Evolutionary conservation across 1,140 invertebrate genomes (phyloP), one percentile per base, ranked within the genome.

Genomic region (Octopus sinensis): DNA sequence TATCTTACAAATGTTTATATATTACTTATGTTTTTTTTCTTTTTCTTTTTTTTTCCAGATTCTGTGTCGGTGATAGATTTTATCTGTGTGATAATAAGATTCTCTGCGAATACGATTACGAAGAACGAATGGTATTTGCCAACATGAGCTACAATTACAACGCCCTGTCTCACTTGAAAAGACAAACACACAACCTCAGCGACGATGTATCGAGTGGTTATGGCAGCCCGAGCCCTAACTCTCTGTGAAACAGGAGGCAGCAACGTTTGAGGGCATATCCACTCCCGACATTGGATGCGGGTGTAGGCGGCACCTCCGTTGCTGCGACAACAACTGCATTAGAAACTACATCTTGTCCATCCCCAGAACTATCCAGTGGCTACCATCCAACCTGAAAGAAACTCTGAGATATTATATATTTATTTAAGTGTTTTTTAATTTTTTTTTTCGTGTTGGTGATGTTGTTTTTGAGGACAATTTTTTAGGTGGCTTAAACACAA

Each of bases 81-180:
- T 97, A 96, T 90, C 91, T 97, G 84, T 96, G 95, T 91, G 96
- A 97, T 90, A 97, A 97, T 92, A 96, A 96, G 91, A 96, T 98
- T 84, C 93, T 97, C 3, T 98, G 96, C 91, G 95, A 97, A 90
- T 96, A 96, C 90, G 96, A 98, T 91, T 97, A 97, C 91, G 95
- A 97, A 90, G 96, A 97, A 90, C 91, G 95, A 86, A 93, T 96
- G 90, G 94, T 96, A 81, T 97, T 96, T 89, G 95, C 96, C 52
- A 96, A 94, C 86, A 96, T 97, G 95, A 82, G 77, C 54, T 95
- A 96, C 91, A 96, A 96, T 89, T 95, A 96, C 77, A 94, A 95
- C 75, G 94, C 94, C 71, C 91, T 96, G 73, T 94, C 95, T 76
- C 96, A 97, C 90, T 93, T 97, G 80, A 97, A 97, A 90, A 92